Evolutionary conservation across 2,113 vertebrate genomes (phyloP).

Genomic region (Cyanoderma ruficeps): DNA sequence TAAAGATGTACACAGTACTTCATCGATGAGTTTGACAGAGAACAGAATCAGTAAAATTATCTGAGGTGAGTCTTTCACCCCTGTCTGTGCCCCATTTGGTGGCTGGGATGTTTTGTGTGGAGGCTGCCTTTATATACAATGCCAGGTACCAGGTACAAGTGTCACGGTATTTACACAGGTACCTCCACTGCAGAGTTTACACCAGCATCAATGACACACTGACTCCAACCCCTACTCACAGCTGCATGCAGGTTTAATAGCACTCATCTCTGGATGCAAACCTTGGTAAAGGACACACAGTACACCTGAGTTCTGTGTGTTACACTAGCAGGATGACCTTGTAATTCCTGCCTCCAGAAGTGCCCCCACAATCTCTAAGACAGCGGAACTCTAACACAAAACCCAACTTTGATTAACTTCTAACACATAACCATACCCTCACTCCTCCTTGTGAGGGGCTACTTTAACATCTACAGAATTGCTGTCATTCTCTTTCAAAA

Average conservation of each 20-base stretch:
- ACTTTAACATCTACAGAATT: background rate
- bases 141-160: rapidly evolving
- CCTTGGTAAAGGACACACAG: background rate
- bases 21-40: rapidly evolving
- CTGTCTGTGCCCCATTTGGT: background rate
- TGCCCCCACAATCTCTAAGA: background rate
- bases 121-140: background rate
- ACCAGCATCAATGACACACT: background rate
- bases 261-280: background rate
- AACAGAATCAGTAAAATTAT: background rate
- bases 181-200: background rate
- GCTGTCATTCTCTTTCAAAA: background rate
- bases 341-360: background rate
- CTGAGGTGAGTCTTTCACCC: background rate
- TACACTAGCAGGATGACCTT: background rate
- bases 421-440: background rate
- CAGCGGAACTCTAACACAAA: background rate
- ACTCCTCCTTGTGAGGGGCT: background rate
- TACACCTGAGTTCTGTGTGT: background rate
- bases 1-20: background rate
- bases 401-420: rapidly evolving
- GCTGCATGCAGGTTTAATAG: background rate
- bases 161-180: rapidly evolving
- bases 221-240: background rate
- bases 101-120: background rate